Base-by-base conservation (phyloP, 1,140 invertebrate genomes). In the Saccostrea cuccullata region DNA sequence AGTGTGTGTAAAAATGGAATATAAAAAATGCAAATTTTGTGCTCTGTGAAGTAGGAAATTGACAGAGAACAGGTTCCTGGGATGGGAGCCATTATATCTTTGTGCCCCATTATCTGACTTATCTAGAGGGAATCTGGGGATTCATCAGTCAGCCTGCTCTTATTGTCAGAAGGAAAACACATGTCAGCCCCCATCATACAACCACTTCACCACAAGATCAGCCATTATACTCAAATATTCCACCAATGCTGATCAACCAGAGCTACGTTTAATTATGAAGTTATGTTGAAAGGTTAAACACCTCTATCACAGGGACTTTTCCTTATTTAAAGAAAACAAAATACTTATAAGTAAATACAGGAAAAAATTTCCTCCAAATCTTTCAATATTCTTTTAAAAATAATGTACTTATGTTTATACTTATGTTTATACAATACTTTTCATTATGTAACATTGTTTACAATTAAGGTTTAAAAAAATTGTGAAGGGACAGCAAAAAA, bases 1-100 rank as follows among this genome's bases (percentile, higher is more conserved):
- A 86, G 11, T 47, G n/a, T 55, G n/a, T 55, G 9, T 60, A 64
- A n/a, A 30, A 86, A 86, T 77, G 70, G 70, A 77, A 77, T 84
- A 84, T 55, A 58, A 23, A 84, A n/a, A 55, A 55, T 84, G 82
- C 23, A 84, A 84, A 84, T 55, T 55, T 55, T 55, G 23, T 56
- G 47, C 47, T 55, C 36, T 47, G 82, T 55, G 47, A 23, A 23
- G 82, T 84, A 26, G 47, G 47, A 84, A 55, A 55, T 84, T 84
- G 55, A 58, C 47, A 20, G 17, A 26, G 6, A 55, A 55, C 47
- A 84, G 55, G 70, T 77, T 77, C 70, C 0, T 12, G 30, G 30
- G 70, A 77, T 77, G 70, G 70, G 70, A 36, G 26, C 13, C 70
- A 36, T 77, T 30, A 77, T 67, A 67, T 77, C 70, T 15, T 26